Evolutionary conservation across 2,113 vertebrate species (phyloP), one percentile per base, ranked within the genome.

Genomic region (Gopherus evgoodei): DNA sequence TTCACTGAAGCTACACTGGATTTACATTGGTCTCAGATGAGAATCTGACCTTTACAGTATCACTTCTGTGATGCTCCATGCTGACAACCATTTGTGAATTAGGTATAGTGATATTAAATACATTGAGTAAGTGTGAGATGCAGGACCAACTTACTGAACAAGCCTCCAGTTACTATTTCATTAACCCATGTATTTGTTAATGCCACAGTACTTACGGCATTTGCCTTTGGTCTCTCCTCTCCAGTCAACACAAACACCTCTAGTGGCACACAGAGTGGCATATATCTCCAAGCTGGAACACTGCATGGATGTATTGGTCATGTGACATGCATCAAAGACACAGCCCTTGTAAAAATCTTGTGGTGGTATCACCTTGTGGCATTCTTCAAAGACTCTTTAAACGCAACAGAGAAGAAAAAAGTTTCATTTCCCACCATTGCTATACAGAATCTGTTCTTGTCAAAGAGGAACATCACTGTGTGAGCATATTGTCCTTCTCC

Each of bases 221-320:
- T 84, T 88, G 11, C 97, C 97, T 12, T 98, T 95, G 52, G 99
- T 99, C 21, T 56, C 59, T 53, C 83, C 90, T 96, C 99, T 98
- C 99, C 99, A 99, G 93, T 99, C 96, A 5, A 99, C 81, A 75
- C 99, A 99, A 42, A 98, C 12, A 25, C 98, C 98, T 49, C 83
- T 94, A 6, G 94, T 49, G 4, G 98, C 94, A 12, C 99, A 99
- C 76, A 98, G 97, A 1, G 98, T 90, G 14, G 99, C 99, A 1
- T 99, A 99, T 1, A 99, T 98, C 97, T 99, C 98, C 90, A 99
- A 95, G 87, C 98, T 97, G 11, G 98, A 97, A 89, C 99, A 99
- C 65, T 94, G 93, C 75, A 97, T 89, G 1, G 27, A 84, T 9
- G 6, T 1, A 14, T 96, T 38, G 0, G 2, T 25, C 56, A 92